A percentile compares a stretch with the other conserved stretches of the same genome.
Evolutionary conservation across 2,888 invertebrate species (phyloP).

Genomic region (Phymatocera aterrima): DNA sequence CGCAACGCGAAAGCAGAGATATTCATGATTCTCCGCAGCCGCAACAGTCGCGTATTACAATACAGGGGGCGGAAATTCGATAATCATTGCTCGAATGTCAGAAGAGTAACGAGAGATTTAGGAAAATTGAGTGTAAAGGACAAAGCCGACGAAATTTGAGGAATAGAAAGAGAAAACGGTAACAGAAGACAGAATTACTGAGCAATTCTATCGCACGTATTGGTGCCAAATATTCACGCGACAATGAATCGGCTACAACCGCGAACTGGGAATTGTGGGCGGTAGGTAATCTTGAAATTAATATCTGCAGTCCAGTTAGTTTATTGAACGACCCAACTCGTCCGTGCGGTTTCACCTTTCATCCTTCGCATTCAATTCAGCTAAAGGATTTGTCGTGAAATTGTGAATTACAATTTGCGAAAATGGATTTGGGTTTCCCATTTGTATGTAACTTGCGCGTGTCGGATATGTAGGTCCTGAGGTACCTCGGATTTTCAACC

Average conservation of each 20-base stretch:
- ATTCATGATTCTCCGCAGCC: too few relatives aligned
- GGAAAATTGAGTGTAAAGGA: background rate
- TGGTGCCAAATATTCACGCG: background rate
- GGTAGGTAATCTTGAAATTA: conserved; percentile 2
- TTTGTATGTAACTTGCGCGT: too few relatives aligned
- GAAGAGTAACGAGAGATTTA: too few relatives aligned
- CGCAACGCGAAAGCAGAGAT: too few relatives aligned
- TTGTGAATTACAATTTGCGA: background rate
- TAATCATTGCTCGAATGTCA: too few relatives aligned
- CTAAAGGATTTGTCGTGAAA: background rate
- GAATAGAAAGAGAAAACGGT: background rate
- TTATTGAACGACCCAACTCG: background rate
- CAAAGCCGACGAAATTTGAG: background rate
- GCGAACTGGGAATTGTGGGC: background rate
- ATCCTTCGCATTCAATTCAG: background rate
- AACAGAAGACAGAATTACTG: background rate
- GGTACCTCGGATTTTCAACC: too few relatives aligned
- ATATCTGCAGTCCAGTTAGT: background rate
- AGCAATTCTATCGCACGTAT: background rate
- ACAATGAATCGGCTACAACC: background rate
- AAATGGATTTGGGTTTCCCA: background rate
- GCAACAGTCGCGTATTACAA: too few relatives aligned
- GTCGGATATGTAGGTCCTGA: too few relatives aligned
- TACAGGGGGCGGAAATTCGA: too few relatives aligned
- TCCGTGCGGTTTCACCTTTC: background rate